phyloP scores from a whole-genome alignment of 2,113 vertebrate species.

The Rhadina sibilatrix region DNA sequence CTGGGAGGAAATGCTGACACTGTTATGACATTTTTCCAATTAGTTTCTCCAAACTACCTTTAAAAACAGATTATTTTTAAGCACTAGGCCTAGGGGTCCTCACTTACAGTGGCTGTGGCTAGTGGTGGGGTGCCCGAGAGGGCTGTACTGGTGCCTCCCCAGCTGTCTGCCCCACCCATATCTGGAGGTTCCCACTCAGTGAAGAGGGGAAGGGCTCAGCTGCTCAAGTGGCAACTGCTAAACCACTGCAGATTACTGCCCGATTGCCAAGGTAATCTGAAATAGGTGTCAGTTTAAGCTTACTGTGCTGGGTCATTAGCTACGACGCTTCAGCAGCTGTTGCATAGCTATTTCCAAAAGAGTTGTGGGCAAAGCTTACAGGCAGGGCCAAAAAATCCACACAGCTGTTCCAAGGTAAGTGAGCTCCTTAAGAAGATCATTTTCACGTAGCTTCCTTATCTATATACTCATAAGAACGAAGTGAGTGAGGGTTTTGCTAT shows the following conservation, averaged over 20 bases:
- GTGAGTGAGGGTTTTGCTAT: accelerated
- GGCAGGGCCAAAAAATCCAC: neutral
- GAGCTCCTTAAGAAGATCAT: neutral
- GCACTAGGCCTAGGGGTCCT: neutral
- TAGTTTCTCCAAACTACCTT: neutral
- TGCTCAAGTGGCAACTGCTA: conserved; percentile 19
- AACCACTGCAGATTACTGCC: conserved; percentile 13
- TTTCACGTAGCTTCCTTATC: neutral
- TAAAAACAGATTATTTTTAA: neutral
- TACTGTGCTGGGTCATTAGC: neutral
- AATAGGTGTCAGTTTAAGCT: neutral
- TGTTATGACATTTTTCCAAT: neutral
- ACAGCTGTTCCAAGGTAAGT: neutral
- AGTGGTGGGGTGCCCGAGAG: accelerated
- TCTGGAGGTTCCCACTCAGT: neutral
- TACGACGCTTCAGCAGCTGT: neutral
- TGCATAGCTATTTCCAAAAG: neutral
- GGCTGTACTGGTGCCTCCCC: neutral
- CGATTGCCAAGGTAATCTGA: neutral
- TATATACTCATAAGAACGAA: neutral
- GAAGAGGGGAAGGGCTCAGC: neutral
- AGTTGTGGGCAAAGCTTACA: neutral
- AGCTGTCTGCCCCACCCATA: neutral
- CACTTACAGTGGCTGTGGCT: accelerated
- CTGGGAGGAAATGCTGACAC: neutral